Base-by-base conservation (phyloP, 2,797 vertebrate species). In the Xerus rutilus region DNA sequence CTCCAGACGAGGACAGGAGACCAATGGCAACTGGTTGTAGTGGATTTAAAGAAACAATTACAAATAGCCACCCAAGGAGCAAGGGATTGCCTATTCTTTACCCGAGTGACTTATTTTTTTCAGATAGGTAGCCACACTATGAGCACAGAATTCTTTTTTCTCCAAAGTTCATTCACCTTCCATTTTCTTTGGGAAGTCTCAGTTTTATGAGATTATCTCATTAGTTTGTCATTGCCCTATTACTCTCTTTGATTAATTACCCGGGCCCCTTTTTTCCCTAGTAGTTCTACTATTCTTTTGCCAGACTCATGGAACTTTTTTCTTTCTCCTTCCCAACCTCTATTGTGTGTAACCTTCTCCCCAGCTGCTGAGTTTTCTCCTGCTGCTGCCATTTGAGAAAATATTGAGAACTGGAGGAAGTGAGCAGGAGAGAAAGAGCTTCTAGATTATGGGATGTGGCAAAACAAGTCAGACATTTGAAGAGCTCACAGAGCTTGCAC, bases 201-300 rank as follows among this genome's bases (percentile, higher is more conserved):
- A 49, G 25, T 82, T 93, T 90, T 69, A 86, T 84, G 70, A 95
- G 76, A 64, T 83, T n/a, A 67, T n/a, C 35, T 67, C 72, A 70
- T 73, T 28, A 5, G 20, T 39, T 69, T 32, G 12, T 79, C 39
- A 89, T 47, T 76, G 10, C 17, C 81, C 17, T 1, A 7, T 70
- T 70, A 14, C 28, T 88, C 28, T 86, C 25, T n/a, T 81, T 52
- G 62, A 12, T 88, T n/a, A 57, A 3, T 39, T 73, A 59, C 57
- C 43, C 39, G 9, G 45, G 65, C 39, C 39, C 39, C 39, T 3
- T 3, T 65, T 20, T 47, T 84, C 5, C 81, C 21, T 62, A 25
- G 23, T 28, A 17, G 13, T 49, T 89, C 47, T 76, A 45, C 21
- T 45, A 0, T 62, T 17, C 57, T 83, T 94, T 77, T 18, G 12